Evolutionary conservation across 1,140 invertebrate species (phyloP).

Genomic region (Paramacrobiotus metropolitanus): DNA sequence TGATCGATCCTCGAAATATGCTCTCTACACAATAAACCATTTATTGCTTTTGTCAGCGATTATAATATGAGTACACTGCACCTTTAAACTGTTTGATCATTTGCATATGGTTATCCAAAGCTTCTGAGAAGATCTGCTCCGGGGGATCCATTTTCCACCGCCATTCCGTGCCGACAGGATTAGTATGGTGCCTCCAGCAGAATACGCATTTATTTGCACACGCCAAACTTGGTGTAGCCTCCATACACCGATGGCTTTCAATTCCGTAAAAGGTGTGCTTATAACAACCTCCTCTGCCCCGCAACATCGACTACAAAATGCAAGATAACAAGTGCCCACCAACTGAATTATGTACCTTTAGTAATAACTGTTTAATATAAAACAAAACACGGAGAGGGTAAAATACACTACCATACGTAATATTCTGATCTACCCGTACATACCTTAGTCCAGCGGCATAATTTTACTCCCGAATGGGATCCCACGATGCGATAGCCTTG

Average conservation of each 20-base stretch:
- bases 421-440: background rate
- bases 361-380: no score
- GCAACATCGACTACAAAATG: constrained; percentile 31
- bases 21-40: no score
- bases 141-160: constrained; percentile 37
- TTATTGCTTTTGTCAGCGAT: no score
- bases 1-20: background rate
- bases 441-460: constrained; percentile 40
- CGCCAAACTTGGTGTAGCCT: constrained; percentile 36
- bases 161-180: constrained; percentile 37
- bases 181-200: constrained; percentile 30
- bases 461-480: constrained; percentile 36
- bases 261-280: constrained; percentile 44
- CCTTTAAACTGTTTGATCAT: constrained; percentile 38
- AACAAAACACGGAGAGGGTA: no score
- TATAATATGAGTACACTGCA: constrained; percentile 13
- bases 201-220: constrained; percentile 45
- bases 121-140: constrained; percentile 29
- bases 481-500: constrained; percentile 38
- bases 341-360: background rate
- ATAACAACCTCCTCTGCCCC: constrained; percentile 38
- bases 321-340: background rate
- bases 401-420: no score
- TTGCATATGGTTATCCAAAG: constrained; percentile 30
- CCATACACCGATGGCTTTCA: constrained; percentile 38